phyloP scores from a whole-genome alignment of 2,113 vertebrate genomes.

The Arvicanthis niloticus region DNA sequence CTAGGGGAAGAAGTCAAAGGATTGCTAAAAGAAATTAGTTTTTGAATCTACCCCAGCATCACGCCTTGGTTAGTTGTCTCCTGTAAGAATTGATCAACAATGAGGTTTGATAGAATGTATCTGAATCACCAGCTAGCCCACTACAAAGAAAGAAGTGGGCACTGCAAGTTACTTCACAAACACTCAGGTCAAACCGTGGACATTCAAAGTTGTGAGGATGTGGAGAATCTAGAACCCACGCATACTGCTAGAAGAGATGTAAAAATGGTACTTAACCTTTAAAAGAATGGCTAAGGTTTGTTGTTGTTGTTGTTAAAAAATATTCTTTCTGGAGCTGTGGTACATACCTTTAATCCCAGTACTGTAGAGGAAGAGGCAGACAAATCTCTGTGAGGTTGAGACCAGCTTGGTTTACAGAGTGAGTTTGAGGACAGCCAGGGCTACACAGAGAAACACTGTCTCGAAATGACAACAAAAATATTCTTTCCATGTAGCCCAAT shows the following conservation, averaged over 20 bases:
- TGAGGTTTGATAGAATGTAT: not conserved
- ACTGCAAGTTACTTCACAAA: not conserved
- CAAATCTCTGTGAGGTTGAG: not conserved
- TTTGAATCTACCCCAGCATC: not conserved
- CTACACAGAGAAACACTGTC: not conserved
- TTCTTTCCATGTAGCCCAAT: not conserved
- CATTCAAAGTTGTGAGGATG: not conserved
- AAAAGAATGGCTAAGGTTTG: not conserved
- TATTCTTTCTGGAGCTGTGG: not conserved
- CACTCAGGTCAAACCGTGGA: not conserved
- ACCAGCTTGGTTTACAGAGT: not conserved
- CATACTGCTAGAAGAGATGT: not conserved
- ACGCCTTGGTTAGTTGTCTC: slow-evolving; percentile 8
- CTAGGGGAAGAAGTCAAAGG: not conserved
- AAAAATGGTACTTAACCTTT: not conserved
- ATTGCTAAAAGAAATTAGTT: slow-evolving; percentile 6
- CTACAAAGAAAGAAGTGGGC: not conserved
- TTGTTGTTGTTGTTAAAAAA: not conserved
- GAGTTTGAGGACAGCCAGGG: not conserved
- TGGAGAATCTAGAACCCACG: not conserved
- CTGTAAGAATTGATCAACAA: not conserved
- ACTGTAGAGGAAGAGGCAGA: not conserved
- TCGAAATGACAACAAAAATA: not conserved
- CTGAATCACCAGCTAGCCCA: not conserved
- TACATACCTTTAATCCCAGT: not conserved